Percentiles rank a stretch among this genome's conserved stretches.
Evolutionary conservation across 2,113 vertebrate genomes (phyloP).

Genomic region (Pionites leucogaster): DNA sequence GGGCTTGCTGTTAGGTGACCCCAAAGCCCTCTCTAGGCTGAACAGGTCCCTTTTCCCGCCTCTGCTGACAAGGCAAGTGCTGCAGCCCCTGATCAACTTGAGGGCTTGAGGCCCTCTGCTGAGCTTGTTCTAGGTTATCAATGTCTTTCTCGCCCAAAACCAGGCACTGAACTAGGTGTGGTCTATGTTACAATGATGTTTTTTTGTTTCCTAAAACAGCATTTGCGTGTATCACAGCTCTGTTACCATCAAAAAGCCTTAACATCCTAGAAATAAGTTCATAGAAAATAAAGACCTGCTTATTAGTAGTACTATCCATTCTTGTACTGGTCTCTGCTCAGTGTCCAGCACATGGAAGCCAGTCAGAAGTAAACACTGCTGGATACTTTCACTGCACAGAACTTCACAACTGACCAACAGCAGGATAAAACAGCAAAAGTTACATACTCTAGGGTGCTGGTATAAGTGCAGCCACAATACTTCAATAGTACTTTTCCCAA

Average conservation of each 20-base stretch:
- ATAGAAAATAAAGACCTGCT: not conserved
- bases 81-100: not conserved
- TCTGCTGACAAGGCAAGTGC: not conserved
- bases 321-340: not conserved
- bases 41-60: not conserved
- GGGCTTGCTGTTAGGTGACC: not conserved
- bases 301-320: not conserved
- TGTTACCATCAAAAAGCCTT: not conserved
- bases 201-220: not conserved
- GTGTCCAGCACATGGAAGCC: not conserved
- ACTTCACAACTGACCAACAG: not conserved
- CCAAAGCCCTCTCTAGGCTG: not conserved
- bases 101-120: not conserved
- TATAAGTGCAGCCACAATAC: not conserved
- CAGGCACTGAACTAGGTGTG: not conserved
- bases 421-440: not conserved
- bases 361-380: not conserved
- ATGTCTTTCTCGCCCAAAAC: not conserved
- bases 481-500: not conserved
- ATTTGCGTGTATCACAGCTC: not conserved
- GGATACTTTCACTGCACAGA: not conserved
- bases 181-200: accelerated
- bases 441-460: not conserved
- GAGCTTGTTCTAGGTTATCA: not conserved
- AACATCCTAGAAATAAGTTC: not conserved